Evolutionary conservation across 2,888 invertebrate genomes (phyloP).

Genomic region (Nomada fucata): DNA sequence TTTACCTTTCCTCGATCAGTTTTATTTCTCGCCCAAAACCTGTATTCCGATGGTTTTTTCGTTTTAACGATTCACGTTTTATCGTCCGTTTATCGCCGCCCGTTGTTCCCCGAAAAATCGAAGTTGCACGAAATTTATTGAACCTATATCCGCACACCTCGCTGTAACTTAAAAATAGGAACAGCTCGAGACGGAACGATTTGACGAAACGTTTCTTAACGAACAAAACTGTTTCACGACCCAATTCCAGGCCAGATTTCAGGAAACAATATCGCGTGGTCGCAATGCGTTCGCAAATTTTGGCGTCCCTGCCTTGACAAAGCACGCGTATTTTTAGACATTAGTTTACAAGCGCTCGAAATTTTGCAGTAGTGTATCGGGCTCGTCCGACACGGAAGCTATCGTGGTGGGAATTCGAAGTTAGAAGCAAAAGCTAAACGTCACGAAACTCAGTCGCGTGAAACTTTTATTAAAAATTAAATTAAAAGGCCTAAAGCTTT

Average conservation of each 20-base stretch:
- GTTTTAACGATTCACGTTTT: too few species aligned
- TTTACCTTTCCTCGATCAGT: too few species aligned
- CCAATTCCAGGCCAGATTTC: background rate
- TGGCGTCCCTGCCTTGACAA: background rate
- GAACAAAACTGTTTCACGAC: background rate
- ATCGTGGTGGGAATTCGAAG: background rate
- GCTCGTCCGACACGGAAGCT: background rate
- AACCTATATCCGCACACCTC: background rate
- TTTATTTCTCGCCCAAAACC: too few species aligned
- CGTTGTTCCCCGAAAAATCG: conserved; percentile 3
- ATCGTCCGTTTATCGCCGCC: background rate
- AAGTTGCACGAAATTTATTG: background rate
- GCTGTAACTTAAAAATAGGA: background rate
- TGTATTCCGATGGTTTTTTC: too few species aligned
- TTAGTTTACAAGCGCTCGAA: background rate
- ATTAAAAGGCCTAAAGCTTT: too few species aligned
- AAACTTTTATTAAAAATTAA: too few species aligned
- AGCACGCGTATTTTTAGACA: conserved; percentile 2
- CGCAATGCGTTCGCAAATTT: background rate
- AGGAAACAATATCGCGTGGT: background rate
- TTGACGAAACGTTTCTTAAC: conserved; percentile 15
- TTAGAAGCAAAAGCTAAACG: background rate
- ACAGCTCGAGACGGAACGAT: background rate
- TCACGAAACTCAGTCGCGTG: too few species aligned
- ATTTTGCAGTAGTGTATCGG: background rate